Base-by-base conservation (phyloP, 2,797 vertebrate genomes). In the Heteromormyrus szaboi region DNA sequence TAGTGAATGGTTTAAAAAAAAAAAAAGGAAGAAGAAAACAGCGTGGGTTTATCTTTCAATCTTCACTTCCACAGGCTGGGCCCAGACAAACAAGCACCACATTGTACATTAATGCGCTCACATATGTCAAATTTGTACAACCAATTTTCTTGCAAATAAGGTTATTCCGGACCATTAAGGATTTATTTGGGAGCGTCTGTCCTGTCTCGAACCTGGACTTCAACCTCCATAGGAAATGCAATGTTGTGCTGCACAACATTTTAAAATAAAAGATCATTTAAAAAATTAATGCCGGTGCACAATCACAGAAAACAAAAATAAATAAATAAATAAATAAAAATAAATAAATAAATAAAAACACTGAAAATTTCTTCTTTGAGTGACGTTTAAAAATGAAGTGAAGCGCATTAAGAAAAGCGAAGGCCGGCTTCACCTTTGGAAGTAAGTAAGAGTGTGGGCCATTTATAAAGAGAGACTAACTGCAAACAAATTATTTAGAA, bases 71-170 rank as follows among this genome's bases (percentile, higher is more conserved):
- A 85, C 44, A 37, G 89, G 87, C 56, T 88, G 54, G 50, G 25
- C 44, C 56, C 89, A 89, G 87, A 87, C 86, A 91, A 90, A 93
- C 92, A 93, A 92, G 88, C 0, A 7, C 9, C 56, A 25, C 88
- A 92, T 91, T 93, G 92, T 92, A 85, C 89, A 79, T 44, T 50
- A 90, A 89, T 56, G 88, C 90, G 89, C 89, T 88, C 22, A 50
- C 90, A 91, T 92, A 89, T 92, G 93, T 92, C 85, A 92, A 92
- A 94, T 93, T 93, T 93, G 93, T 94, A 93, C 91, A 84, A 92
- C 90, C 91, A 93, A 91, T 93, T 93, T 93, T 91, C 91, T 53
- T 46, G 89, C 91, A 93, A 93, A 93, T 93, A 90, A 94, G 88
- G 44, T 89, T 89, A 93, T 94, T 93, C 91, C 51, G 86, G 86